Evolutionary conservation across 2,113 vertebrate species (phyloP).

Genomic region (Eulacestoma nigropectus): DNA sequence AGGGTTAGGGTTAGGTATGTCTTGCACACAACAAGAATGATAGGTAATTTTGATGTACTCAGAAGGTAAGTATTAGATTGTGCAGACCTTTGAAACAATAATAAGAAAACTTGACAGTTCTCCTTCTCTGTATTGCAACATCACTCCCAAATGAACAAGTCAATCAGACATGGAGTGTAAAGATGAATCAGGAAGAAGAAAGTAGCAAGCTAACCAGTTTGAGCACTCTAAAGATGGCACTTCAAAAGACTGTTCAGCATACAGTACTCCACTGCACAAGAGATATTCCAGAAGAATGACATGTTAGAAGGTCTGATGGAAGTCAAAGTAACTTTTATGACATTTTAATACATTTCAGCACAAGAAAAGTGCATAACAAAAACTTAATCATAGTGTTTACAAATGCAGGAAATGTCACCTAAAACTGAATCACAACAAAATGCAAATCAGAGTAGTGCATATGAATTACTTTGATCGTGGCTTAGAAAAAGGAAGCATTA

Average conservation of each 20-base stretch:
- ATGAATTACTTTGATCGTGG: slow-evolving; percentile 20
- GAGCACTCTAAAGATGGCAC: background rate
- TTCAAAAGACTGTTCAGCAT: background rate
- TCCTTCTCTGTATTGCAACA: background rate
- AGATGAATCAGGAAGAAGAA: background rate
- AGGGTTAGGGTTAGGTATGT: too few species aligned
- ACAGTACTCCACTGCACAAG: background rate
- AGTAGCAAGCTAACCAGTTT: background rate
- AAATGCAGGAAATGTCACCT: slow-evolving; percentile 30
- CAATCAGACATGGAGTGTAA: background rate
- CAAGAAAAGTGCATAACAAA: slow-evolving; percentile 6
- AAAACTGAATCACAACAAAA: slow-evolving; percentile 42
- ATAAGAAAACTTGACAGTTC: background rate
- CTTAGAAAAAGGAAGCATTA: background rate
- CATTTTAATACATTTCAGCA: background rate
- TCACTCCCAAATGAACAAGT: background rate
- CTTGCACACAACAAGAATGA: too few species aligned
- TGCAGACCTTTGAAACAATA: background rate
- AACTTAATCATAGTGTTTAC: slow-evolving; percentile 15
- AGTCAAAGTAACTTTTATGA: slow-evolving; percentile 22
- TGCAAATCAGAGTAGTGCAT: background rate
- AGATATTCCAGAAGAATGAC: background rate
- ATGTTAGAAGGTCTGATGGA: background rate
- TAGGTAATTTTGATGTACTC: background rate
- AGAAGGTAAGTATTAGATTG: background rate